A percentile compares a stretch with the other conserved stretches of the same genome.
phyloP scores from a whole-genome alignment of 2,888 invertebrate species.

The Tinea pellionella region DNA sequence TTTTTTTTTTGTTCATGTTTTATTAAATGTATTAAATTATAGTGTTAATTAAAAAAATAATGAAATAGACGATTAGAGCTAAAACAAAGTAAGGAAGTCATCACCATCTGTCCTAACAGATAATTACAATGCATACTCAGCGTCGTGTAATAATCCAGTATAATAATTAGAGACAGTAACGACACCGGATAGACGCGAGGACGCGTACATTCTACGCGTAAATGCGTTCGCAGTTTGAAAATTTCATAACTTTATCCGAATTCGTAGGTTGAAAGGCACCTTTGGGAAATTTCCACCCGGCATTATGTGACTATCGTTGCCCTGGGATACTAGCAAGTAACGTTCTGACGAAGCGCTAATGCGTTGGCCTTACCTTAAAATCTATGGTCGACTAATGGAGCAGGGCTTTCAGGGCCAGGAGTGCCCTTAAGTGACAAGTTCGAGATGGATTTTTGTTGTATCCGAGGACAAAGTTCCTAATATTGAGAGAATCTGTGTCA shows the following conservation, averaged over 20 bases:
- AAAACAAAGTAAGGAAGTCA: neutral
- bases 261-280: slow-evolving; percentile 60
- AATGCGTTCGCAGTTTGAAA: slow-evolving; percentile 64
- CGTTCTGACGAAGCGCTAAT: slow-evolving; percentile 54
- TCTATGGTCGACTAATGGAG: slow-evolving; percentile 8
- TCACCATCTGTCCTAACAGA: neutral
- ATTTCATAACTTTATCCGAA: slow-evolving; percentile 66
- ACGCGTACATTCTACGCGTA: slow-evolving; percentile 29
- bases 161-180: slow-evolving; percentile 42
- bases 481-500: slow-evolving; percentile 12
- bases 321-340: slow-evolving; percentile 26
- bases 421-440: slow-evolving; percentile 64
- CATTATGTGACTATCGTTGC: slow-evolving; percentile 56
- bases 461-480: slow-evolving; percentile 20
- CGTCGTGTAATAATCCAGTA: slow-evolving; percentile 18
- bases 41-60: too few relatives aligned
- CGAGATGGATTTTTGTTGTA: slow-evolving; percentile 68
- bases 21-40: too few relatives aligned
- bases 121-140: neutral
- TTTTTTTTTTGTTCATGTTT: too few relatives aligned
- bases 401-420: slow-evolving; percentile 35
- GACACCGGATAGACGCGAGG: slow-evolving; percentile 17
- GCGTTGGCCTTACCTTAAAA: slow-evolving; percentile 26
- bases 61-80: neutral
- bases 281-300: slow-evolving; percentile 57